Base-by-base conservation (phyloP, 2,888 invertebrate genomes). In the Seira sanloemensis region DNA sequence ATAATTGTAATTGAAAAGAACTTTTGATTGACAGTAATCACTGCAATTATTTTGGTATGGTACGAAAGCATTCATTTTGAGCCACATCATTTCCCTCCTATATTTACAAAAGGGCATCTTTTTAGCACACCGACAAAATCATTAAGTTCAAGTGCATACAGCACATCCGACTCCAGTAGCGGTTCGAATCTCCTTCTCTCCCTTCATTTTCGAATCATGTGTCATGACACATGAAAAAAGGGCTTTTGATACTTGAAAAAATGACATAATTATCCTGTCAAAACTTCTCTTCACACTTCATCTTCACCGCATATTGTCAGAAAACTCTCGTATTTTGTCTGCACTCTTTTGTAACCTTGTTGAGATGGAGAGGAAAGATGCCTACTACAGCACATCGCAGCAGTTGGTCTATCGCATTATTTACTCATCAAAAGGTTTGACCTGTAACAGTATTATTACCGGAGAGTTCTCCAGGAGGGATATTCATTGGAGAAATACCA, bases 201-300 rank as follows among this genome's bases (percentile, higher is more conserved):
- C 4, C 37, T 37, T 37, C 37, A 58, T 4, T 58, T 7, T 4
- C 9, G 58, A 71, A 46, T 18, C 18, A 71, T 46, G 9, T 68
- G 26, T 65, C 72, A 54, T 79, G 78, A 78, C 79, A 67, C 73
- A 73, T 26, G 66, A 78, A 73, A 73, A 58, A 27, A 18, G n/a
- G 7, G 2, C 58, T 58, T 58, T 58, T 58, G 58, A 58, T 58
- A 18, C n/a, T n/a, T 16, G 58, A 9, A 37, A 27, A 62, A 81
- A 75, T 81, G 75, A 81, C 74, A 80, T 74, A 12, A 81, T 74
- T 81, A 81, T 74, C 80, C 69, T 81, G 75, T 75, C 74, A 74
- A 25, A 54, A 58, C 18, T 21, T 21, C 27, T 46, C 27, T 72
- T 72, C 18, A n/a, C 27, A 21, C 72, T 54, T 71, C 54, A 54